phyloP scores from a whole-genome alignment of 2,113 vertebrate genomes.

The Syngnathoides biaculeatus region DNA sequence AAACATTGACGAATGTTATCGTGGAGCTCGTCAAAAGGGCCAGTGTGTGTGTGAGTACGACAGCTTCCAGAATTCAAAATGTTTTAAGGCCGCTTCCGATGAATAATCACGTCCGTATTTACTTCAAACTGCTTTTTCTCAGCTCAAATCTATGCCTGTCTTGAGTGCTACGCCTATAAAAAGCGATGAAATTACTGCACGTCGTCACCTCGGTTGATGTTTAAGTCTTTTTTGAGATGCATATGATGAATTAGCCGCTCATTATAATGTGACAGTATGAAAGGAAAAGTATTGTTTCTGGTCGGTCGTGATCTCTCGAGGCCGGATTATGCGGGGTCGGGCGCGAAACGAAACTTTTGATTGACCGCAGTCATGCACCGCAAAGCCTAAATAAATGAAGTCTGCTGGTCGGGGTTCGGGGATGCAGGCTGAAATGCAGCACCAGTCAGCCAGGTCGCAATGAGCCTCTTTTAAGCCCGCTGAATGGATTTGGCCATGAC shows the following conservation, averaged over 20 bases:
- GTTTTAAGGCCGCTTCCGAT: background rate
- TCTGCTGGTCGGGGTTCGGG: background rate
- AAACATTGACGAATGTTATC: background rate
- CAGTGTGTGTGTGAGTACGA: background rate
- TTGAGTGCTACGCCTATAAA: background rate
- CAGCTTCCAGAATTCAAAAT: background rate
- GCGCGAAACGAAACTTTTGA: constrained; percentile 2
- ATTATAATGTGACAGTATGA: constrained; percentile 1
- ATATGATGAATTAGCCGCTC: background rate
- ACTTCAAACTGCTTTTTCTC: background rate
- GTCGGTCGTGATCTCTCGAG: background rate
- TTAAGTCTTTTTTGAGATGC: background rate
- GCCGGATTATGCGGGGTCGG: background rate
- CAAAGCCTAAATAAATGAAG: background rate
- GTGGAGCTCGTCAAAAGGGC: background rate
- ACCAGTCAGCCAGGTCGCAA: background rate
- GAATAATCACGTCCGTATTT: background rate
- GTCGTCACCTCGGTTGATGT: background rate
- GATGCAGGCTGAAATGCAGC: background rate
- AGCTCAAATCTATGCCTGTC: background rate
- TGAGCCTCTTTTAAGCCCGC: background rate
- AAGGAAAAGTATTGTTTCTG: background rate
- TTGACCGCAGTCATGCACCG: background rate
- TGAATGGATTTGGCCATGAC: background rate
- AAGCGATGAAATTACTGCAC: background rate